Evolutionary conservation across 2,113 vertebrate species (phyloP), one percentile per base, ranked within the genome.

Genomic region (Pollimyrus isidori): DNA sequence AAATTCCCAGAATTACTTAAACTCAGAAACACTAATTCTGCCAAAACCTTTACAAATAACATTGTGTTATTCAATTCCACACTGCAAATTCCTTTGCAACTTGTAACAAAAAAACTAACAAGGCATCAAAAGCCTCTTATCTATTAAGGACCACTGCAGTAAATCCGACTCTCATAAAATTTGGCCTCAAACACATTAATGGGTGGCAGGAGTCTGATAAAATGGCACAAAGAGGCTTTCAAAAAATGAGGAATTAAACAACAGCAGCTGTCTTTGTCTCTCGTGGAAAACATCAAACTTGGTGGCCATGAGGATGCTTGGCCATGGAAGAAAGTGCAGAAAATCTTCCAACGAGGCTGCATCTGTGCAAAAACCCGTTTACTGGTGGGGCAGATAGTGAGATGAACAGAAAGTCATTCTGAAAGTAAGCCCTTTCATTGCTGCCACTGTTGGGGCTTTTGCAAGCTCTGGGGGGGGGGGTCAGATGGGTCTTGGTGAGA

Each of bases 91-190:
- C 35, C 73, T 80, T 80, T 80, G 73, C 73, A 80, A 42, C 73
- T 39, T 19, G 42, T 46, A 48, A 84, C 45, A 17, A 48, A 48
- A 69, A 84, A 82, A 42, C 15, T 1, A 82, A 82, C 35, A 82
- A 82, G 76, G 76, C 76, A 21, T 82, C 39, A 39, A 48, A 84
- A 46, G 39, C 19, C 19, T 84, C 45, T 45, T 84, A 84, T 84
- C 82, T 84, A 48, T n/a, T 80, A 84, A 48, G 23, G 82, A 84
- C 82, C 82, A n/a, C 19, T 84, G 39, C 82, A 45, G 82, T 84
- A 84, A 84, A 84, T 84, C 82, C 82, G 46, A 4, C 39, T 84
- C 21, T 48, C 19, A 19, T 46, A 48, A 84, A 84, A 84, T 46
- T 84, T 48, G 21, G 45, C 23, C 82, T 46, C 82, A 84, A 45